Base-by-base conservation (phyloP, 2,113 vertebrate genomes). In the Egretta garzetta region DNA sequence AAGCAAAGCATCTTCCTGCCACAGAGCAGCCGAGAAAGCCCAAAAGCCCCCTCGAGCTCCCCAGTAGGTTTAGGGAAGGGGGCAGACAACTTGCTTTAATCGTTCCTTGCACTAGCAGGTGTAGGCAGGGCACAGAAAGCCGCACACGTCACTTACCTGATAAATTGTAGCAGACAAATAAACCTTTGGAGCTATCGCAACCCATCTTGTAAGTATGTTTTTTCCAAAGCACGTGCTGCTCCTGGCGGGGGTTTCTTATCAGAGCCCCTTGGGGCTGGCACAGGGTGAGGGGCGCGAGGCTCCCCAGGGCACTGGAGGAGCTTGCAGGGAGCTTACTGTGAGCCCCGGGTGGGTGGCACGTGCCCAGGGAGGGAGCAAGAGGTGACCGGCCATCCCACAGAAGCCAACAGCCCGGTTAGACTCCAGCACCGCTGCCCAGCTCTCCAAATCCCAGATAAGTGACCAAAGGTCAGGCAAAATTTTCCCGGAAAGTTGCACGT, bases 111-210 rank as follows among this genome's bases (percentile, higher is more conserved):
- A 68, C 63, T 15, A 79, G 94, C 94, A 87, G 70, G 80, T 39
- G 49, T 56, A 81, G 80, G 91, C 86, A 93, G 88, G 80, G 75
- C 45, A 66, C 90, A 92, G 63, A 89, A 41, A 80, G 50, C 45
- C 41, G 0, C 87, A 56, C 20, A 28, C 7, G n/a, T 88, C 80
- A 89, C 92, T 79, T 47, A 50, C 91, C 93, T 90, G 95, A 94
- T 95, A 97, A 96, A 96, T 64, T 30, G 23, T 14, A 91, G 94
- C 94, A 91, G 93, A 72, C 96, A 97, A 97, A 97, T 97, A 97
- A 97, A 97, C 97, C 97, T 97, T 97, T 97, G 97, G 96, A 97
- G 95, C 97, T 96, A 76, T 95, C 21, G 84, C 91, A 95, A 96
- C 84, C 79, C 94, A 64, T 37, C 77, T 93, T 37, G 91, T 72